Evolutionary conservation across 2,888 invertebrate species (phyloP), one percentile per base, ranked within the genome.

Genomic region (Capitulum mitella): DNA sequence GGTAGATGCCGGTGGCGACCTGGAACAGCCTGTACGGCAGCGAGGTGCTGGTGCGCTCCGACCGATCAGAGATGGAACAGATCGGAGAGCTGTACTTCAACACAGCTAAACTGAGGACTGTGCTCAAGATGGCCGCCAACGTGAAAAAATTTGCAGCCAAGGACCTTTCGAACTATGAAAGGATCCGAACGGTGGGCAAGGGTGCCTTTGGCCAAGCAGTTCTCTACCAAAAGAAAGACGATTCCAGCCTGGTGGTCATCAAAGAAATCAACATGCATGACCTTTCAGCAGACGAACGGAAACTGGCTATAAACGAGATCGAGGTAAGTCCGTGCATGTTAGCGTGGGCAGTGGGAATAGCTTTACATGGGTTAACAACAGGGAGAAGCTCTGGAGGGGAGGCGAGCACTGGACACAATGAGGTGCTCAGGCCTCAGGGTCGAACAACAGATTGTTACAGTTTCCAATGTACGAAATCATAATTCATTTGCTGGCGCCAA

Each of bases 211-310:
- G 92, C 8, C 90, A 90, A 22, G 92, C 92, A 12, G 88, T 91
- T 1, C 85, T 92, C 26, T 92, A 91, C 84, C 87, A 88, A 43
- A 88, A 90, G 78, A 88, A 89, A 81, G 87, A 88, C 54, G 91
- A 91, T 83, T 89, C 89, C 77, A 88, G 88, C 79, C 84, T 90
- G 61, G 91, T 92, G 32, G 91, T 93, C 5, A 88, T 93, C 78
- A 93, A 92, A 84, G 92, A 92, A 85, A 90, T 93, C 77, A 90
- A 91, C 84, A 88, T 92, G 85, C 88, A 89, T 82, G 91, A 92
- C 82, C 85, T 92, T 81, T 89, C 89, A n/a, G 89, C 89, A 0
- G 85, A 88, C 0, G 92, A 92, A 84, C 86, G 90, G 77, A 89
- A 90, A 83, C 85, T 91, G 84, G 91, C 91, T 5, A 87, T 91